Conservation (phyloP, 2,113 vertebrate species). For the Ptilorrhoa leucosticta region DNA sequence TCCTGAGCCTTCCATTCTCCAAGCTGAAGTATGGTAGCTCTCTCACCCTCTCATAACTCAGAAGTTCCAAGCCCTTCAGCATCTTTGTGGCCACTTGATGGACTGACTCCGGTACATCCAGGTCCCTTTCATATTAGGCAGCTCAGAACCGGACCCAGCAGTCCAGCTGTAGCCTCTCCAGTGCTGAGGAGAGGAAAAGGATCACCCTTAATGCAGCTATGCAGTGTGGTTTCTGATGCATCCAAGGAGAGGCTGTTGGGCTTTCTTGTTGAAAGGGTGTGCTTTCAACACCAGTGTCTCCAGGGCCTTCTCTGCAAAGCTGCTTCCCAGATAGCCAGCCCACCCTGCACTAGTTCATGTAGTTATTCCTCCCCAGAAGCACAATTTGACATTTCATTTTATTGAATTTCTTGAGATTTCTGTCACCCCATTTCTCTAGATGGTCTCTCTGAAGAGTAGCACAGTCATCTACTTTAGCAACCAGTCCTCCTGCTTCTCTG, state of each 20-base stretch:
- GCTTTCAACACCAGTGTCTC: background rate
- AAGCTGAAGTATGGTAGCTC: background rate
- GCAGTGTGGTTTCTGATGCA: background rate
- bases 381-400: background rate
- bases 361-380: background rate
- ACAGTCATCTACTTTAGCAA: background rate
- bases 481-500: background rate
- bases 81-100: background rate
- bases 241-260: background rate
- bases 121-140: background rate
- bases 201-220: background rate
- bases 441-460: background rate
- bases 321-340: background rate
- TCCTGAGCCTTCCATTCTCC: background rate
- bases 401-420: background rate
- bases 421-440: background rate
- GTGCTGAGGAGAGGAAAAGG: background rate
- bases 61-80: background rate
- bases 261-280: background rate
- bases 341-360: background rate
- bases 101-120: background rate
- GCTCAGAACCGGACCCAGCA: background rate
- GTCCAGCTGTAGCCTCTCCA: background rate
- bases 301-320: background rate
- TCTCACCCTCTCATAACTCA: rapidly evolving